These are phyloP conservation scores for Icerya purchasi DNA, from an alignment of 2,888 invertebrate species.

Conservation along the genomic window DNA sequence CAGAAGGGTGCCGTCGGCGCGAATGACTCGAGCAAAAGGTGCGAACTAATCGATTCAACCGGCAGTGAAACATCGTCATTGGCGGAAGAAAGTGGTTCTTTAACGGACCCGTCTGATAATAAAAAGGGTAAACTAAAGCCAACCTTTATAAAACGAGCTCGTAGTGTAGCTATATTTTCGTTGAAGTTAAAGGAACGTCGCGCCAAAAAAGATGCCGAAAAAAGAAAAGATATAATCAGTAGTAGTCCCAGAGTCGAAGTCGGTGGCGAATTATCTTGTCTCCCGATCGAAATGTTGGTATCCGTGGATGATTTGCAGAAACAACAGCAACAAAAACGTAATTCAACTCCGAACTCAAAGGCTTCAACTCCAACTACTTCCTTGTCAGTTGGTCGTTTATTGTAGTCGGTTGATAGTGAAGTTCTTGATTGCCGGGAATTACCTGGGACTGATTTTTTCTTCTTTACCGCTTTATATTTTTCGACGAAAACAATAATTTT, in stretches of 20 bases:
- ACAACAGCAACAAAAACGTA: conserved; percentile 1
- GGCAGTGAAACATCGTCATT: conserved; percentile 11
- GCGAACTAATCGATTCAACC: neutral
- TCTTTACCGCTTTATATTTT: neutral
- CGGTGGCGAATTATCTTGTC: conserved; percentile 64
- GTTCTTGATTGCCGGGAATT: too few relatives aligned
- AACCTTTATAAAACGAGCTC: conserved; percentile 56
- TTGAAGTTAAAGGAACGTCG: conserved; percentile 54
- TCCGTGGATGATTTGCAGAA: conserved; percentile 26
- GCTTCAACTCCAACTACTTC: conserved; percentile 2
- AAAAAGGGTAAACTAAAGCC: conserved; percentile 46
- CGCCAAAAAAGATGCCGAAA: conserved; percentile 45
- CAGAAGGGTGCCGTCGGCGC: neutral
- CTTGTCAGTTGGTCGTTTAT: neutral
- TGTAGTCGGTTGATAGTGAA: too few relatives aligned
- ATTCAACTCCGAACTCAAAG: neutral
- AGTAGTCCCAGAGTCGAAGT: conserved; percentile 35
- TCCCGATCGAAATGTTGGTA: conserved; percentile 56
- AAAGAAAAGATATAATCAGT: conserved; percentile 25
- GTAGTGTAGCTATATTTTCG: conserved; percentile 69
- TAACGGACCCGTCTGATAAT: conserved; percentile 30
- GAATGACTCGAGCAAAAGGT: neutral
- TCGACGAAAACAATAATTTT: neutral
- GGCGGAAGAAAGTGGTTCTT: conserved; percentile 8
- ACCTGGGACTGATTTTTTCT: too few relatives aligned